Conservation (phyloP, 2,888 invertebrate species). For the Chloroclysta siterata region DNA sequence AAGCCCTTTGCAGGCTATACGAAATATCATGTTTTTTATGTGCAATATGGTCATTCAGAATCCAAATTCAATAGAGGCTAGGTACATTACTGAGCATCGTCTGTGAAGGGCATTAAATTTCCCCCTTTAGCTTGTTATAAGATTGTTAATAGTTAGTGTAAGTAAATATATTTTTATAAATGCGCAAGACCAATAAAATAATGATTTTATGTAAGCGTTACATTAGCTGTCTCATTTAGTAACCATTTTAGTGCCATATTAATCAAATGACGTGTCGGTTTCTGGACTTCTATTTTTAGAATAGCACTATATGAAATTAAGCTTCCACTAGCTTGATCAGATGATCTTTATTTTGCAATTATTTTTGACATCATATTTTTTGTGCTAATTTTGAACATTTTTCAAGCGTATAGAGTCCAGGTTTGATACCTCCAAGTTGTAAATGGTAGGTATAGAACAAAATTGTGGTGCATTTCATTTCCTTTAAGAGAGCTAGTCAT, state of each 20-base stretch:
- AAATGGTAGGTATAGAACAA: slow-evolving; percentile 54
- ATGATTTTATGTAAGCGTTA: slow-evolving; percentile 55
- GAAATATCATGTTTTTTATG: too few species aligned
- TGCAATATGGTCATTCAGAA: neutral
- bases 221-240: slow-evolving; percentile 36
- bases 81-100: slow-evolving; percentile 2
- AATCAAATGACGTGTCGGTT: neutral
- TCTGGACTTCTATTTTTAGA: slow-evolving; percentile 6
- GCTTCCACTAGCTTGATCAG: neutral
- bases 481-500: slow-evolving; percentile 76
- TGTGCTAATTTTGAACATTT: neutral
- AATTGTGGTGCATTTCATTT: slow-evolving; percentile 74
- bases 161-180: slow-evolving; percentile 78
- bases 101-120: slow-evolving; percentile 13
- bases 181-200: slow-evolving; percentile 67
- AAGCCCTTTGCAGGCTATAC: slow-evolving; percentile 8
- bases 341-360: neutral
- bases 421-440: slow-evolving; percentile 10
- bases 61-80: neutral
- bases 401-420: neutral
- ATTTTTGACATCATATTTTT: neutral
- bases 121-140: slow-evolving; percentile 51
- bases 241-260: slow-evolving; percentile 64
- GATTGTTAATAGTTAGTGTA: slow-evolving; percentile 59
- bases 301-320: neutral